Percentiles rank a stretch among this genome's conserved stretches.
Evolutionary conservation across 1,140 invertebrate species (phyloP).

Genomic region (Parapsyche elsis): DNA sequence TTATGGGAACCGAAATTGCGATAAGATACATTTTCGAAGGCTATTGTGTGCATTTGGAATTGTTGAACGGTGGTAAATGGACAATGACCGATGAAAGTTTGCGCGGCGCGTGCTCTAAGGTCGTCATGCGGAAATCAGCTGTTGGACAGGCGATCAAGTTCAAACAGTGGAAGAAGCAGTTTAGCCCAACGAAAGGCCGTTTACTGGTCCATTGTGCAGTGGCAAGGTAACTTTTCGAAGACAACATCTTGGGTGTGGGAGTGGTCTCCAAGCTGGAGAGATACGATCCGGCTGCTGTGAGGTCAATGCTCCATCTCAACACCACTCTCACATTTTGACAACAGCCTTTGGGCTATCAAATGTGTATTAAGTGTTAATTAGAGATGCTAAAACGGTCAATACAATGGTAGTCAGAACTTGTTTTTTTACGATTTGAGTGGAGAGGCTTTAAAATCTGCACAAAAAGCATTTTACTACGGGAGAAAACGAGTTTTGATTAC

Average conservation of each 20-base stretch:
- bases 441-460: no score
- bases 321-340: slow-evolving; percentile 44
- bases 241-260: slow-evolving; percentile 34
- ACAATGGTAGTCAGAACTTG: no score
- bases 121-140: slow-evolving; percentile 3
- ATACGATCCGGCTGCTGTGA: not conserved
- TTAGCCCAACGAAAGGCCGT: slow-evolving; percentile 17
- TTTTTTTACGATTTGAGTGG: no score
- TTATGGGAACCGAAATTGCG: no score
- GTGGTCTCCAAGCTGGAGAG: not conserved
- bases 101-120: no score
- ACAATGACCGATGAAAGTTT: no score
- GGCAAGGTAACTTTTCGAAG: not conserved
- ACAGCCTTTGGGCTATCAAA: not conserved
- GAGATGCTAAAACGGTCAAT: not conserved
- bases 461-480: no score
- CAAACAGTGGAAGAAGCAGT: not conserved
- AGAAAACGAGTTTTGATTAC: no score
- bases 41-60: no score
- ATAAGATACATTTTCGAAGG: no score
- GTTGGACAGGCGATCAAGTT: slow-evolving; percentile 5
- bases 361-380: slow-evolving; percentile 21
- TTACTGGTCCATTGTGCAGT: slow-evolving; percentile 13
- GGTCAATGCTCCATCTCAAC: slow-evolving; percentile 25
- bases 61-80: no score